Conservation (phyloP, 1,140 invertebrate species). For the Drosophila nebulosa region DNA sequence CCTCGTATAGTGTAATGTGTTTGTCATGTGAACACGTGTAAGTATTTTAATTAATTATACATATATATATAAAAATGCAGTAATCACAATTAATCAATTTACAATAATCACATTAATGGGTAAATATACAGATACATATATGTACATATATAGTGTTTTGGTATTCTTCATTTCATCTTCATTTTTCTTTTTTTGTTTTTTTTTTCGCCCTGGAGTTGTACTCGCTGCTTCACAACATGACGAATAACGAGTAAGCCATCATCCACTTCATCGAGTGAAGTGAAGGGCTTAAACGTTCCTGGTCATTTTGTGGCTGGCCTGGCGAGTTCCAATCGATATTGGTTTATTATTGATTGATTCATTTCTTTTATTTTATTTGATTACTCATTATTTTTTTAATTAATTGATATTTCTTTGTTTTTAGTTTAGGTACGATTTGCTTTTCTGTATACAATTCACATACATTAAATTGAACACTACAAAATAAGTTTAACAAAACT, state of each 20-base stretch:
- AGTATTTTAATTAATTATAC: constrained; percentile 11
- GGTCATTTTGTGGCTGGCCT: constrained; percentile 37
- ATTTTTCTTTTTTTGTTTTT: no score
- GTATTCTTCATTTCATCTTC: constrained; percentile 1
- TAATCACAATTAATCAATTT: constrained; percentile 32
- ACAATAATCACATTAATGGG: constrained; percentile 33
- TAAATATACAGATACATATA: constrained; percentile 9
- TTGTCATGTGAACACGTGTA: not conserved
- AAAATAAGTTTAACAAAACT: constrained; percentile 80
- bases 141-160: constrained; percentile 1
- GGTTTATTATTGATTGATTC: constrained; percentile 10
- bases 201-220: constrained; percentile 46
- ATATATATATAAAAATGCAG: constrained; percentile 28
- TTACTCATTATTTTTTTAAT: constrained; percentile 13
- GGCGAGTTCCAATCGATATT: constrained; percentile 27
- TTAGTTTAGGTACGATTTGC: constrained; percentile 66
- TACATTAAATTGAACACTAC: constrained; percentile 81
- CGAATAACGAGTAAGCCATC: constrained; percentile 48
- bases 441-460: constrained; percentile 74
- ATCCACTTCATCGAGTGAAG: not conserved
- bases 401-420: constrained; percentile 18
- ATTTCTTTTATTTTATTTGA: not conserved
- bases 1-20: not conserved
- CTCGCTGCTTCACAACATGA: constrained; percentile 52
- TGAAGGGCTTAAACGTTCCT: constrained; percentile 33